These are phyloP conservation scores for Polyommatus icarus DNA, from an alignment of 2,888 invertebrate genomes.

Conservation along the genomic window DNA sequence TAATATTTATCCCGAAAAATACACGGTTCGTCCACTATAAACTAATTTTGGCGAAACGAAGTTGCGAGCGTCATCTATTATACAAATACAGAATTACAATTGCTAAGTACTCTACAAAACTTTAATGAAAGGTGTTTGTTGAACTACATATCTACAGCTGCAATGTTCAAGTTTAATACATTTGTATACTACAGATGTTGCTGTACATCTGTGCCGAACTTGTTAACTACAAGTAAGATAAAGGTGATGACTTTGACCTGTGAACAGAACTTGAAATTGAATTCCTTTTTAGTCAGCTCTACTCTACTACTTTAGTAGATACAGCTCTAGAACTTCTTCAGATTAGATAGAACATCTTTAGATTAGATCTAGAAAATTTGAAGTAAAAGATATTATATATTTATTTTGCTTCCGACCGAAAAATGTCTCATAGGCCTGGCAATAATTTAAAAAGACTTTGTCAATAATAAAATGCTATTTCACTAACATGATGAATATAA, in stretches of 20 bases:
- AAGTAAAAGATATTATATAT: too few species aligned
- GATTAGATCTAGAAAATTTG: too few species aligned
- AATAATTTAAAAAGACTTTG: too few species aligned
- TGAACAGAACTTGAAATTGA: not conserved
- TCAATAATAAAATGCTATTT: too few species aligned
- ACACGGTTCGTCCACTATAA: too few species aligned
- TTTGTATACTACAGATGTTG: not conserved
- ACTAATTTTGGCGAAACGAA: too few species aligned
- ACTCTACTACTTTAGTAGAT: not conserved
- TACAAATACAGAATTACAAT: not conserved
- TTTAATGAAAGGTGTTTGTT: not conserved
- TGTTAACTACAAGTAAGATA: conserved; percentile 7
- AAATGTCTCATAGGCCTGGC: too few species aligned
- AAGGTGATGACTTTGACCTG: not conserved
- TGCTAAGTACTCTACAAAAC: not conserved
- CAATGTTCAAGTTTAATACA: not conserved
- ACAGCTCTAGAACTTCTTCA: not conserved
- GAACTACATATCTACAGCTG: not conserved
- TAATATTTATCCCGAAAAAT: too few species aligned
- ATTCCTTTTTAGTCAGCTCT: not conserved
- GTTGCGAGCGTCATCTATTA: not conserved
- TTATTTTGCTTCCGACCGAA: too few species aligned
- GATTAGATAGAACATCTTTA: not conserved
- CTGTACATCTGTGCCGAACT: not conserved
- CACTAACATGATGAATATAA: too few species aligned